Conservation (phyloP, 2,888 invertebrate genomes). For the Oxyscelio sp. region DNA sequence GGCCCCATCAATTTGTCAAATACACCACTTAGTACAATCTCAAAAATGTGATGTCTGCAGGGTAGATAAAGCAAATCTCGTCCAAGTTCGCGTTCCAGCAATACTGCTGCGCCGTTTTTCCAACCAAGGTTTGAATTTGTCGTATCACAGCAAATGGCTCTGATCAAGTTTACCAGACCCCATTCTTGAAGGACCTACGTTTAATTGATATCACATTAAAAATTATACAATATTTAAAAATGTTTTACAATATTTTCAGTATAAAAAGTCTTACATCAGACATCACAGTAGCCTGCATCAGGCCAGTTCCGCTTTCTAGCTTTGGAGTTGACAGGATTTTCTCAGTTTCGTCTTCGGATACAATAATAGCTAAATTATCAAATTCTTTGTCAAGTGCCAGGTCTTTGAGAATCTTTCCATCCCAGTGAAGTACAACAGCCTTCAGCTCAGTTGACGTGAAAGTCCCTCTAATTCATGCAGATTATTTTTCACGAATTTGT, state of each 20-base stretch:
- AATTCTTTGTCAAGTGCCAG: constrained; percentile 8
- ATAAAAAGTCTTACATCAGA: constrained; percentile 30
- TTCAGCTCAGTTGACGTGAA: constrained; percentile 31
- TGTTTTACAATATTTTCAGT: background rate
- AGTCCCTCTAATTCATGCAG: constrained; percentile 27
- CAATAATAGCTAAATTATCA: constrained; percentile 46
- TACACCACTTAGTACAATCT: background rate
- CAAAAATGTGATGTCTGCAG: constrained; percentile 17
- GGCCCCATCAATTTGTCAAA: constrained; percentile 1
- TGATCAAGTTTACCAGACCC: background rate
- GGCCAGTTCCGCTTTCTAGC: constrained; percentile 48
- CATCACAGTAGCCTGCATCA: constrained; percentile 44
- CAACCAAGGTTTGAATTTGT: constrained; percentile 1
- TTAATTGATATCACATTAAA: too few species aligned
- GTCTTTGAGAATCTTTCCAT: constrained; percentile 46
- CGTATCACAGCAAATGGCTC: background rate
- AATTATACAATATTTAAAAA: background rate
- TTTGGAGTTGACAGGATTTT: constrained; percentile 42
- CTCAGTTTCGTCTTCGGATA: constrained; percentile 32
- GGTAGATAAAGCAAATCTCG: constrained; percentile 6
- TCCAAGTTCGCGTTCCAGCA: background rate
- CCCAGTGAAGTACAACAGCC: constrained; percentile 49
- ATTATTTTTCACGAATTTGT: constrained; percentile 40
- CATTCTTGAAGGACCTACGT: background rate
- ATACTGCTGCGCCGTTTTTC: background rate